A percentile compares a stretch with the other conserved stretches of the same genome.
These are phyloP conservation scores for Gallinago nigripennis DNA, from an alignment of 2,797 vertebrate species.

Conservation along the genomic window DNA sequence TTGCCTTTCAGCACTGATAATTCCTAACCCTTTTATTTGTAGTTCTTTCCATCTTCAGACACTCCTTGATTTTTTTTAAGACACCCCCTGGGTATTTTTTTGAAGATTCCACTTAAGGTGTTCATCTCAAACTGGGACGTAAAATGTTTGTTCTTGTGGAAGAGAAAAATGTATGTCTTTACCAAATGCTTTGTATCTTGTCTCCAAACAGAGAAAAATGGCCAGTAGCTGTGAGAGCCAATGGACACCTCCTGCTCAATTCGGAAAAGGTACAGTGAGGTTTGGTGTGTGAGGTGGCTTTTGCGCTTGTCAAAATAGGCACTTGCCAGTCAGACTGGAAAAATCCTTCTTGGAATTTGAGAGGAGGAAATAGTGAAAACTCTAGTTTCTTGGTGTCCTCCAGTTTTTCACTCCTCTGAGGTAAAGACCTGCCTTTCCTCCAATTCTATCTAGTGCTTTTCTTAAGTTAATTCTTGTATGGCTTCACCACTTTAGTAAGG, in stretches of 20 bases:
- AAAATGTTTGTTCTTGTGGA: not conserved
- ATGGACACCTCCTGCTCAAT: constrained; percentile 97
- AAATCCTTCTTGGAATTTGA: not conserved
- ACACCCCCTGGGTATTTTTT: not conserved
- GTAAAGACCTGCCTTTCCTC: not conserved
- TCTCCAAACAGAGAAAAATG: constrained; percentile 87
- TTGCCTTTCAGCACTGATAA: not conserved
- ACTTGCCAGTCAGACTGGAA: not conserved
- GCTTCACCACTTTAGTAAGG: not conserved
- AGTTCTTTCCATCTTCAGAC: not conserved
- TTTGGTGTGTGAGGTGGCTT: not conserved
- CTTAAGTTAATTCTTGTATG: not conserved
- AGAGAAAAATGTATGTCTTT: not conserved
- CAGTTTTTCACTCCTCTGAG: not conserved
- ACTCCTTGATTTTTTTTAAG: not conserved
- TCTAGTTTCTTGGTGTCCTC: not conserved
- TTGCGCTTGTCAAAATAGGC: not conserved
- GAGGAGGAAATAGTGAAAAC: not conserved
- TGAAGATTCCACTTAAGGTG: not conserved
- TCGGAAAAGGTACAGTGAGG: constrained; percentile 89
- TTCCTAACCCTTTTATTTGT: not conserved
- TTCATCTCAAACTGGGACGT: not conserved
- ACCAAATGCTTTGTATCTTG: not conserved
- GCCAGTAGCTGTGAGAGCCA: constrained; percentile 92
- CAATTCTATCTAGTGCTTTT: fast-evolving